Conservation (phyloP, 2,113 vertebrate genomes). For the Loxodonta africana region DNA sequence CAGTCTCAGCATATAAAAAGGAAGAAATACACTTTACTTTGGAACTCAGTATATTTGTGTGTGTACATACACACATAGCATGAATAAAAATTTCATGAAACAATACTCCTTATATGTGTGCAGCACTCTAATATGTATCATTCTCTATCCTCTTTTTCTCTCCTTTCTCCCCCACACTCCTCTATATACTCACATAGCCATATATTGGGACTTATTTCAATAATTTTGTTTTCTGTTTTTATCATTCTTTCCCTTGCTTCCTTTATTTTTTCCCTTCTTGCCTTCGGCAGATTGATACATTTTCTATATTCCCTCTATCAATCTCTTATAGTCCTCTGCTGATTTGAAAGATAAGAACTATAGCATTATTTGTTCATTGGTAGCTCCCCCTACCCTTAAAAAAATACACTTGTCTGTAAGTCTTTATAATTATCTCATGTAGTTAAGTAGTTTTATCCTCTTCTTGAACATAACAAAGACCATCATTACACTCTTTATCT, state of each 20-base stretch:
- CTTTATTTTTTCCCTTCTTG: not conserved
- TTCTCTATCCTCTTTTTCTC: not conserved
- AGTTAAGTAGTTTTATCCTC: slow-evolving; percentile 15
- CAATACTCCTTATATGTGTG: not conserved
- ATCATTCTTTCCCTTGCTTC: not conserved
- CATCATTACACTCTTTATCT: not conserved
- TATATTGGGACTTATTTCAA: not conserved
- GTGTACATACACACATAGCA: not conserved
- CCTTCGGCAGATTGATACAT: not conserved
- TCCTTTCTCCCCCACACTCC: not conserved
- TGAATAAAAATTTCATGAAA: slow-evolving; percentile 18
- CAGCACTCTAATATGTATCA: not conserved
- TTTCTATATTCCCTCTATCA: not conserved
- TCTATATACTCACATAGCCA: not conserved
- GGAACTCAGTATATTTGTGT: not conserved
- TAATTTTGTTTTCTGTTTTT: slow-evolving; percentile 29
- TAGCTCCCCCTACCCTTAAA: not conserved
- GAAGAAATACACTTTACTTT: slow-evolving; percentile 37
- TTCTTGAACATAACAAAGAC: not conserved
- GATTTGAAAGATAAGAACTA: not conserved
- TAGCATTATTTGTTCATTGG: not conserved
- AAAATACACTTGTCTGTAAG: not conserved
- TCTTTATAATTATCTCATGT: not conserved
- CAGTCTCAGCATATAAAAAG: not conserved
- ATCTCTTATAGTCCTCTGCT: not conserved